Conservation (phyloP, 2,797 vertebrate genomes). For the Pseudochirops corinnae region DNA sequence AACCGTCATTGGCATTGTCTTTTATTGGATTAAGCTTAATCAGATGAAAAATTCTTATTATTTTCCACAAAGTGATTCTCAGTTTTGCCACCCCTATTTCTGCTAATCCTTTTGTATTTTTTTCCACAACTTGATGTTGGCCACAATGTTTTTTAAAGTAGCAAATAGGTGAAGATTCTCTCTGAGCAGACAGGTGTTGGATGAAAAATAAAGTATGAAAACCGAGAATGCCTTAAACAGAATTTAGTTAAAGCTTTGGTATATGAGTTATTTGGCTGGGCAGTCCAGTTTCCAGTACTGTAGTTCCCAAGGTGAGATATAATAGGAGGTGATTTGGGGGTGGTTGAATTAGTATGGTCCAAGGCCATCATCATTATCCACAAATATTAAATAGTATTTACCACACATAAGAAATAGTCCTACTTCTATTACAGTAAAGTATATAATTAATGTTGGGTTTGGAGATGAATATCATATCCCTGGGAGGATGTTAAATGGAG, state of each 20-base stretch:
- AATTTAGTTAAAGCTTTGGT: background rate
- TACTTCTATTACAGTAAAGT: background rate
- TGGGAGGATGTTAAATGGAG: background rate
- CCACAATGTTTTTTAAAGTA: background rate
- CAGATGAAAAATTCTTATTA: background rate
- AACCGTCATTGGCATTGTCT: too few relatives aligned
- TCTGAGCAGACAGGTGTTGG: background rate
- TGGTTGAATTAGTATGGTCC: background rate
- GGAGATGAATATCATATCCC: background rate
- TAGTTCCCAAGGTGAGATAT: background rate
- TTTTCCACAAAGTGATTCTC: background rate
- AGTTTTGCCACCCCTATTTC: background rate
- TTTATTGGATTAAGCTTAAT: background rate
- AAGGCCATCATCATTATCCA: background rate
- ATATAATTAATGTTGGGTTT: background rate
- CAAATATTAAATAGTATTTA: background rate
- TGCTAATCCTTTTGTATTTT: slow-evolving; percentile 20
- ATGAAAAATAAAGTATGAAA: background rate
- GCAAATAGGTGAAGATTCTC: background rate
- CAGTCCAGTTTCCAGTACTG: background rate
- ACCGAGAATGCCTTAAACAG: background rate
- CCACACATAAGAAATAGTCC: background rate
- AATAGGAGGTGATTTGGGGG: background rate
- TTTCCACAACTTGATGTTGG: background rate
- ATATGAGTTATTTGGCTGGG: rapidly evolving